phyloP scores from a whole-genome alignment of 2,888 invertebrate species.

The Spatulosminthurus flaviceps region DNA sequence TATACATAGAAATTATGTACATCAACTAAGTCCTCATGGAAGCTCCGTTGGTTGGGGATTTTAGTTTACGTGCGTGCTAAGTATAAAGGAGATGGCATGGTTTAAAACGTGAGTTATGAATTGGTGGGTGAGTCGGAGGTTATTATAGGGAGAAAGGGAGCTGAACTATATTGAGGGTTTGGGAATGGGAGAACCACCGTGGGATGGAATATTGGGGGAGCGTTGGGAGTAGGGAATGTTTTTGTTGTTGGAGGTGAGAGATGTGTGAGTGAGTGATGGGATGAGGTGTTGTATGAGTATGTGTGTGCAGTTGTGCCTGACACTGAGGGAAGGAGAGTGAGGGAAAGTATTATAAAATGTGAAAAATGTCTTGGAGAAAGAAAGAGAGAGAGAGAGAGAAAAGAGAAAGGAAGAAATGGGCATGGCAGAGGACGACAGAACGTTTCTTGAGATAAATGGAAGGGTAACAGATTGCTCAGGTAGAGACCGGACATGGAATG shows the following conservation, averaged over 20 bases:
- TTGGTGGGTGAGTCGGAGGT: no score
- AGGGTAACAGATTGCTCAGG: constrained; percentile 64
- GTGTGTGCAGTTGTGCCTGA: constrained; percentile 33
- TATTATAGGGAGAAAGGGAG: no score
- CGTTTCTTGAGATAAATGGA: constrained; percentile 63
- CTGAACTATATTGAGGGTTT: no score
- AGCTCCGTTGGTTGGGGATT: no score
- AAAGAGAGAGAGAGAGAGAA: constrained; percentile 43
- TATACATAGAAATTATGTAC: background rate
- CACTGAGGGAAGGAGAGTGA: constrained; percentile 15
- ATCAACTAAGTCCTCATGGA: no score
- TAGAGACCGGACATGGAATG: constrained; percentile 63
- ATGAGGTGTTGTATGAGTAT: constrained; percentile 40
- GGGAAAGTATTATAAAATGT: constrained; percentile 51
- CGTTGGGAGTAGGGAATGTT: background rate
- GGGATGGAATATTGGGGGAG: background rate
- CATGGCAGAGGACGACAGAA: constrained; percentile 59
- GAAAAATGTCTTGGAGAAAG: constrained; percentile 48
- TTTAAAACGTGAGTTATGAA: no score
- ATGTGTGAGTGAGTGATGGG: constrained; percentile 48
- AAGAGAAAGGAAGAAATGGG: constrained; percentile 57
- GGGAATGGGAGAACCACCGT: no score
- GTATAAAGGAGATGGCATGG: no score
- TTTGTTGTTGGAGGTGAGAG: constrained; percentile 37
- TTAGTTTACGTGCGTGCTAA: no score